Percentiles rank a stretch among this genome's conserved stretches.
These are phyloP conservation scores for Scytalopus superciliaris DNA, from an alignment of 2,113 vertebrate genomes.

Conservation along the genomic window DNA sequence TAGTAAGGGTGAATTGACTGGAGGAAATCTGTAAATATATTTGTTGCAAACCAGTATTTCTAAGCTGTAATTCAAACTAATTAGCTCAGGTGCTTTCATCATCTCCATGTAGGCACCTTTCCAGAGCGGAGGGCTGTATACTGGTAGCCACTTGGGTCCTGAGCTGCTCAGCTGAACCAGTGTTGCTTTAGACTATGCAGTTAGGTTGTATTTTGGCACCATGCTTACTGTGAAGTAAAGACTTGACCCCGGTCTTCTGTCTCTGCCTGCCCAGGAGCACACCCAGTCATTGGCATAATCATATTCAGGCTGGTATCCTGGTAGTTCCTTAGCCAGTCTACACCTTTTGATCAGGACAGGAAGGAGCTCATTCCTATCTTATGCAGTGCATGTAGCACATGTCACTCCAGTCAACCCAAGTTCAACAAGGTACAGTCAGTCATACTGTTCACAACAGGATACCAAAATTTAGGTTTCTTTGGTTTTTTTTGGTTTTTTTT, in stretches of 20 bases:
- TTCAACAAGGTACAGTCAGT: not conserved
- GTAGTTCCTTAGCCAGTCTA: not conserved
- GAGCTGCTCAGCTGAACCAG: not conserved
- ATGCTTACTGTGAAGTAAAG: not conserved
- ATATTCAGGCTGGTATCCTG: not conserved
- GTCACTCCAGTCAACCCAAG: not conserved
- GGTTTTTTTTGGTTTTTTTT: not conserved
- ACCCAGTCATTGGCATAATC: not conserved
- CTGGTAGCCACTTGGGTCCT: rapidly evolving
- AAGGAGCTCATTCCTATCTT: not conserved
- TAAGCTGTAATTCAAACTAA: not conserved
- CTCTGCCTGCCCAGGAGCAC: not conserved
- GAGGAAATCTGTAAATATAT: not conserved
- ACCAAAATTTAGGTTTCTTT: no score
- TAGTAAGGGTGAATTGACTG: not conserved
- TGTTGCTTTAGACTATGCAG: not conserved
- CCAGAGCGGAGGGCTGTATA: not conserved
- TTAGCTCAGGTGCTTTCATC: not conserved
- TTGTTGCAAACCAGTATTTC: not conserved
- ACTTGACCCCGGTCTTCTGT: not conserved
- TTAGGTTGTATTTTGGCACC: not conserved
- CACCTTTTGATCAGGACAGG: not conserved
- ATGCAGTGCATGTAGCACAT: rapidly evolving
- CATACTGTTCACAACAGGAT: not conserved
- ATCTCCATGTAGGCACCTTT: not conserved